Conservation (phyloP, 2,113 vertebrate genomes). For the Struthidea cinerea region DNA sequence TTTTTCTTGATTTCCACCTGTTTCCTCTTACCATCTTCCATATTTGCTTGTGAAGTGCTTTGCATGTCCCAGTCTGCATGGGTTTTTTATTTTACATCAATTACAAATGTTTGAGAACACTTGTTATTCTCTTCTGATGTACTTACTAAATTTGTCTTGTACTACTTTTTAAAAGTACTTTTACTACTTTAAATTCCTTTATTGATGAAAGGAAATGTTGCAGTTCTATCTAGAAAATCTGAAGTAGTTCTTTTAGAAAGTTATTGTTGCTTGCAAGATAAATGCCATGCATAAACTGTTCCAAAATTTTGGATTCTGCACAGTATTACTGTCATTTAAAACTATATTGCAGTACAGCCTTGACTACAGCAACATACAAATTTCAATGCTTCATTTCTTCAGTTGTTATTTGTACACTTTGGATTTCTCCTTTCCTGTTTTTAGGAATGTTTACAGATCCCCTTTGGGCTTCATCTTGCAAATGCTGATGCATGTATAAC, state of each 20-base stretch:
- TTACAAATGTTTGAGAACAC: not conserved
- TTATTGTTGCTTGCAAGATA: not conserved
- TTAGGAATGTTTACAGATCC: not conserved
- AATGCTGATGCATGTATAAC: not conserved
- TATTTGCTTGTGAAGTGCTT: not conserved
- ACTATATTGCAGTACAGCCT: not conserved
- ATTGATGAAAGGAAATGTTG: not conserved
- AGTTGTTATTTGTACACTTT: not conserved
- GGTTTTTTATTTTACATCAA: not conserved
- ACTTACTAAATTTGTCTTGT: not conserved
- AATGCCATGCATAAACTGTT: not conserved
- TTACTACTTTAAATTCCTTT: not conserved
- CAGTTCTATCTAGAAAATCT: not conserved
- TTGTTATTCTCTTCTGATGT: not conserved
- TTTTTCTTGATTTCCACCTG: not conserved
- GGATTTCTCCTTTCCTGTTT: not conserved
- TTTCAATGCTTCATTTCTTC: not conserved
- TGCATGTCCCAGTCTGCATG: constrained; percentile 9
- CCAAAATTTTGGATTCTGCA: not conserved
- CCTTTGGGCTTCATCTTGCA: not conserved
- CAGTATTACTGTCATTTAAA: not conserved
- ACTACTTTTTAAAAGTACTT: no score
- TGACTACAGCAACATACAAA: not conserved
- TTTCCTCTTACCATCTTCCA: not conserved
- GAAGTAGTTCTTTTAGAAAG: not conserved